A percentile compares a stretch with the other conserved stretches of the same genome.
Evolutionary conservation across 2,888 invertebrate species (phyloP).

Genomic region (Phalera bucephala): DNA sequence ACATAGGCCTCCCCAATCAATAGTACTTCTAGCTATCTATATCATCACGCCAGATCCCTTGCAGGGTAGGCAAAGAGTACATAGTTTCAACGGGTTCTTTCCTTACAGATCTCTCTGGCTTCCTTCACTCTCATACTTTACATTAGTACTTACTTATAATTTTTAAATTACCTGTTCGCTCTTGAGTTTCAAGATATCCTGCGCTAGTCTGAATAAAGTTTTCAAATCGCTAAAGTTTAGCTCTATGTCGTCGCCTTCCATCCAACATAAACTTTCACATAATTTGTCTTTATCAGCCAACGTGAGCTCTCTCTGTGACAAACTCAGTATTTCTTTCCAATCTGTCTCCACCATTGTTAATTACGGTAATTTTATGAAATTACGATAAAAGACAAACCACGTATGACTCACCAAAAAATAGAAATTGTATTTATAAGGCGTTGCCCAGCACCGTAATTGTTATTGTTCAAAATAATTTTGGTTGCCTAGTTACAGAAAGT

Average conservation of each 20-base stretch:
- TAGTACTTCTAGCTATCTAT: no score
- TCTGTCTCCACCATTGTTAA: conserved; percentile 74
- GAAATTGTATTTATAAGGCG: conserved; percentile 31
- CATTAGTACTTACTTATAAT: no score
- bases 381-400: conserved; percentile 6
- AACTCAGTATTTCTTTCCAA: conserved; percentile 82
- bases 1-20: no score
- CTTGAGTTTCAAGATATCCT: conserved; percentile 87
- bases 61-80: no score
- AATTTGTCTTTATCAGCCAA: conserved; percentile 85
- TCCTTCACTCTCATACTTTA: no score
- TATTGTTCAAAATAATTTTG: no score
- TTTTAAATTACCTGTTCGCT: conserved; percentile 88
- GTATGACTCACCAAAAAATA: conserved; percentile 12
- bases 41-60: no score
- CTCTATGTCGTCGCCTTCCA: conserved; percentile 83
- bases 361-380: conserved; percentile 3
- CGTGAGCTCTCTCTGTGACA: conserved; percentile 78
- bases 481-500: no score
- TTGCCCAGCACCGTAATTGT: conserved; percentile 64
- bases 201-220: conserved; percentile 83
- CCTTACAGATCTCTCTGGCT: no score
- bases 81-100: no score
- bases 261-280: conserved; percentile 84
- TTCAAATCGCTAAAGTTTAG: conserved; percentile 81